These are phyloP conservation scores for Scophthalmus maximus DNA, from an alignment of 2,113 vertebrate species.

Conservation along the genomic window DNA sequence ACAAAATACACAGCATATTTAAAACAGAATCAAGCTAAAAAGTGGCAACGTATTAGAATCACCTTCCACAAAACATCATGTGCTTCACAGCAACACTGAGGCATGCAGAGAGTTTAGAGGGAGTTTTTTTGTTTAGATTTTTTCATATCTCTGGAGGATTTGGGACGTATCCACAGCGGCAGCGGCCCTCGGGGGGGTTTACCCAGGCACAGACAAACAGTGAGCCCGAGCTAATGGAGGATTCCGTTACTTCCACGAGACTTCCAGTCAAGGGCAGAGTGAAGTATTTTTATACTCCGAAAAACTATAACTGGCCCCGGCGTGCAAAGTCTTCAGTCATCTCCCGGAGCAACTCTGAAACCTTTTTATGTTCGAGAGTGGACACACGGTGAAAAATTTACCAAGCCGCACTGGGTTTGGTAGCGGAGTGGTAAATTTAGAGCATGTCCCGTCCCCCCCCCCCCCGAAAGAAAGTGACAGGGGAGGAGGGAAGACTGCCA, in stretches of 20 bases:
- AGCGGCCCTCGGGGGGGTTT: constrained; percentile 39
- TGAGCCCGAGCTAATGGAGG: constrained; percentile 58
- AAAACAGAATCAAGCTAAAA: constrained; percentile 8
- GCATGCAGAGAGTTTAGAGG: constrained; percentile 7
- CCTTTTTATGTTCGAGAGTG: constrained; percentile 59
- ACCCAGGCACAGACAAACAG: constrained; percentile 34
- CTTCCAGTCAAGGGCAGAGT: constrained; percentile 51
- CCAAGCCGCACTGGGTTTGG: constrained; percentile 28
- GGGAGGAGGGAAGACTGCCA: not conserved
- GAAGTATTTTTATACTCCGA: constrained; percentile 49
- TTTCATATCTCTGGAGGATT: constrained; percentile 49
- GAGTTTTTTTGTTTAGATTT: not conserved
- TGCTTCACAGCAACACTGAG: constrained; percentile 22
- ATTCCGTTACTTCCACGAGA: constrained; percentile 58
- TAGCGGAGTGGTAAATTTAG: constrained; percentile 48
- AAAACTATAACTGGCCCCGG: constrained; percentile 31
- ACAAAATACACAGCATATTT: not conserved
- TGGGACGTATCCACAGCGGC: constrained; percentile 34
- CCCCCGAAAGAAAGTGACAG: constrained; percentile 20
- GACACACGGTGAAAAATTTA: constrained; percentile 74
- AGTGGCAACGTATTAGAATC: constrained; percentile 7
- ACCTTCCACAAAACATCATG: constrained; percentile 8
- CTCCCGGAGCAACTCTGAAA: constrained; percentile 50
- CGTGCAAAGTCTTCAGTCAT: constrained; percentile 34
- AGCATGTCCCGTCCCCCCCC: too few species aligned